A percentile compares a stretch with the other conserved stretches of the same genome.
These are phyloP conservation scores for Corythornis madagascariensis DNA, from an alignment of 2,113 vertebrate genomes.

Conservation along the genomic window DNA sequence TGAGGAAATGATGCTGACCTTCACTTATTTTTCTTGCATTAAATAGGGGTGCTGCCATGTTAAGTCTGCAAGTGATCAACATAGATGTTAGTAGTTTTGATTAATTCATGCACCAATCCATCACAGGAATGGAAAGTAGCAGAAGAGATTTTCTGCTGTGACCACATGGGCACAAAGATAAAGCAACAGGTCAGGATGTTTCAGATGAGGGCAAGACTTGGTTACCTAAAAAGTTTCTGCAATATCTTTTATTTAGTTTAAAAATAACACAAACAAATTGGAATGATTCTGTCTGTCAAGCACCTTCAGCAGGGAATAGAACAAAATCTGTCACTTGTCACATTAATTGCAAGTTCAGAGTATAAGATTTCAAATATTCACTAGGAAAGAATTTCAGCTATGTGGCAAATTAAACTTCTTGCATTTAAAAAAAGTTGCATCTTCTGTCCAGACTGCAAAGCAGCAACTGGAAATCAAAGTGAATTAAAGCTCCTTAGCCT, in stretches of 20 bases:
- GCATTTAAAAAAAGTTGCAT: constrained; percentile 52
- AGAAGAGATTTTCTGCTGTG: not conserved
- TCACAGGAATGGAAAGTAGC: constrained; percentile 41
- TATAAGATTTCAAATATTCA: constrained; percentile 72
- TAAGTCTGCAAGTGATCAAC: constrained; percentile 1
- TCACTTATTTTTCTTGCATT: not conserved
- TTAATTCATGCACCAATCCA: not conserved
- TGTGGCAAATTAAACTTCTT: constrained; percentile 65
- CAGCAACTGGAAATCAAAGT: constrained; percentile 22
- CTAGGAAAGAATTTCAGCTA: constrained; percentile 69
- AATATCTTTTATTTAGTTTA: constrained; percentile 61
- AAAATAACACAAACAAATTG: constrained; percentile 55
- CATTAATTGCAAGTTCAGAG: constrained; percentile 70
- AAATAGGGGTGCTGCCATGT: not conserved
- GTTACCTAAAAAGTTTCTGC: constrained; percentile 29
- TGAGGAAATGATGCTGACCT: not conserved
- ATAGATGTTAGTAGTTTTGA: not conserved
- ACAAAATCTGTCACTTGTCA: constrained; percentile 54
- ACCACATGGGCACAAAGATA: not conserved
- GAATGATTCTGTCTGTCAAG: constrained; percentile 40
- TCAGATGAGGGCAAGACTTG: constrained; percentile 35
- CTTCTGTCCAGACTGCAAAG: constrained; percentile 48
- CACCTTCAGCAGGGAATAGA: constrained; percentile 51
- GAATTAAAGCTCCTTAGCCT: constrained; percentile 23
- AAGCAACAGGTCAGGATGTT: constrained; percentile 33